Evolutionary conservation across 2,113 vertebrate species (phyloP), one percentile per base, ranked within the genome.

Genomic region (Trematocara zebra): DNA sequence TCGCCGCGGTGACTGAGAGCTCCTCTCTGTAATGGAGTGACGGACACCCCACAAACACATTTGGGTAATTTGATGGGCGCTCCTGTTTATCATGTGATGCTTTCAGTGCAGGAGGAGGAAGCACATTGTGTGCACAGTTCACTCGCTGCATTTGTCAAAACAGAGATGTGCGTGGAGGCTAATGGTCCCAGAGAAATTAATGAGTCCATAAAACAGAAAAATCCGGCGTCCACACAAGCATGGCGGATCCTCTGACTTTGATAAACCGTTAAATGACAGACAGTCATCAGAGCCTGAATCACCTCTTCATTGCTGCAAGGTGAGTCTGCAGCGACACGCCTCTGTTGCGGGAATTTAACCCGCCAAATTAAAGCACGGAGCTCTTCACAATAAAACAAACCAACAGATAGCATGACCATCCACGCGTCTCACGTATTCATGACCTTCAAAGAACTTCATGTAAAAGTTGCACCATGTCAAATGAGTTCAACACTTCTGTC

Each of bases 171-270:
- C 96, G 96, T 96, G 97, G 96, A 97, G 96, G 95, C 97, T 99
- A 99, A 99, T 99, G 98, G 98, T 97, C 98, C 98, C 96, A 95
- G 95, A 95, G 97, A 98, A 98, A 99, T 98, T 97, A 99, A 99
- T 99, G 98, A 97, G 76, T 95, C 97, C 97, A 99, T 99, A 97
- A 99, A 98, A 96, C 95, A 98, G 98, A 99, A 97, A 98, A 98
- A 98, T 98, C 96, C 96, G 93, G 91, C 93, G 90, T 94, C 96
- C 97, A 95, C 86, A 93, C 92, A 35, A 95, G 95, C 97, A 95
- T 97, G 97, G 97, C 96, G 94, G 95, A 96, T 96, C 95, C 94
- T 95, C 93, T 96, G 97, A 96, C 97, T 76, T 97, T 97, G 97
- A 98, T 97, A 97, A 98, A 98, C 97, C 96, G 94, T 94, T 95